These are phyloP conservation scores for Psophia crepitans DNA, from an alignment of 2,113 vertebrate species.

Conservation along the genomic window DNA sequence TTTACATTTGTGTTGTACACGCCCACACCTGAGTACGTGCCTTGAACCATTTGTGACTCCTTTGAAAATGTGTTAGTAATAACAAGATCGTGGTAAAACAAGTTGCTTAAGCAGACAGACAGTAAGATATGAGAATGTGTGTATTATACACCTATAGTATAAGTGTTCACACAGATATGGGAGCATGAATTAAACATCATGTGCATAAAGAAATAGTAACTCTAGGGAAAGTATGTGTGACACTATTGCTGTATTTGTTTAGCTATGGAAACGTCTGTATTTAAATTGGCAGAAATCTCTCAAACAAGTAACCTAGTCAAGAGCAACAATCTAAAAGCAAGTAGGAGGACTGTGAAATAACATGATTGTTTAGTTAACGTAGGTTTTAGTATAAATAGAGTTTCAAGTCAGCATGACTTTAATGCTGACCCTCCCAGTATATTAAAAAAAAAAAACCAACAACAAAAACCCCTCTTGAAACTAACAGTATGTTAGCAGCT, in stretches of 20 bases:
- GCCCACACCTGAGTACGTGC: not conserved
- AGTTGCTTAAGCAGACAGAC: not conserved
- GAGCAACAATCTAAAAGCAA: conserved; percentile 30
- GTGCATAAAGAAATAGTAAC: not conserved
- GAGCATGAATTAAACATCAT: not conserved
- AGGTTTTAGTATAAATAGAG: conserved; percentile 37
- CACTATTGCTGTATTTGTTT: not conserved
- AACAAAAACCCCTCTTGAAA: not conserved
- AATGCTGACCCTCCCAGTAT: conserved; percentile 39
- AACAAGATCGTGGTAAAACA: not conserved
- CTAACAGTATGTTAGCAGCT: conserved; percentile 64
- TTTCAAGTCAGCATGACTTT: conserved; percentile 46
- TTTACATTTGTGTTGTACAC: not conserved
- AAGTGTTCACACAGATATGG: not conserved
- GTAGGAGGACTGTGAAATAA: conserved; percentile 40
- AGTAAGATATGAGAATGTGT: not conserved
- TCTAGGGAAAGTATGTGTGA: not conserved
- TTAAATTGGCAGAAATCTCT: conserved; percentile 33
- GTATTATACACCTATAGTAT: not conserved
- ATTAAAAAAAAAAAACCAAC: conserved; percentile 48
- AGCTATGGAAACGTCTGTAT: not conserved
- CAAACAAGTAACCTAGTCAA: conserved; percentile 44
- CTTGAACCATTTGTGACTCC: not conserved
- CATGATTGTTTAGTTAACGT: conserved; percentile 43
- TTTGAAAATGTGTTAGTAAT: not conserved